Evolutionary conservation across 92 coral and sea anemone genomes (phyloP), one percentile per base, ranked within the genome.

Genomic region (Actinostola sp.): DNA sequence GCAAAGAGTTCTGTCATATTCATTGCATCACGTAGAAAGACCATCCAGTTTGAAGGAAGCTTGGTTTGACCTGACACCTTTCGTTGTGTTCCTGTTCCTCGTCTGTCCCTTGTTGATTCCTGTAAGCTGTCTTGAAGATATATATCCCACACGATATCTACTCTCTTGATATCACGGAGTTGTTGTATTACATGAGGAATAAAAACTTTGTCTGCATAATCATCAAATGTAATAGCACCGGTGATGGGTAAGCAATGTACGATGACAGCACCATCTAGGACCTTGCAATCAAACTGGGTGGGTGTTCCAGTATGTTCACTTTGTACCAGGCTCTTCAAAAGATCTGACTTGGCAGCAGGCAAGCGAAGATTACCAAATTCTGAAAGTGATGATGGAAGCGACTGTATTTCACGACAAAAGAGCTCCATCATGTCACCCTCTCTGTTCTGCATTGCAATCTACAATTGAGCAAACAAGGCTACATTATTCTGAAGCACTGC

Each of bases 161-260:
- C 76, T 46, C 63, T 52, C 29, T 63, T 20, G 49, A 50, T 50
- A 9, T 9, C 31, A 1, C 52, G 73, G 27, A 75, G 72, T 26
- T 75, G 73, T 52, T 76, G 73, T 50, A 25, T 21, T 21, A 76
- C 36, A 65, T 76, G 73, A 5, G 73, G 81, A 25, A 65, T 76
- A 64, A 85, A 85, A 29, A 85, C 82, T n/a, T 46, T 85, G 24
- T 79, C 82, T 6, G 86, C 82, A 41, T 85, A 85, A 2, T 85
- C 82, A 59, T 85, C 82, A 61, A 85, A 85, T 15, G 82, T 85
- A 27, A 50, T 12, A 28, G 78, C 81, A 10, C 38, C 82, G 24
- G 42, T 56, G 9, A 70, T 60, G 1, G 81, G 81, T 11, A 84
- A 81, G 45, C 72, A 66, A 32, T 85, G 90, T 32, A 78, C 81